Percentiles rank a stretch among this genome's conserved stretches.
phyloP scores from a whole-genome alignment of 2,888 invertebrate species.

The Prenolepis imparis region DNA sequence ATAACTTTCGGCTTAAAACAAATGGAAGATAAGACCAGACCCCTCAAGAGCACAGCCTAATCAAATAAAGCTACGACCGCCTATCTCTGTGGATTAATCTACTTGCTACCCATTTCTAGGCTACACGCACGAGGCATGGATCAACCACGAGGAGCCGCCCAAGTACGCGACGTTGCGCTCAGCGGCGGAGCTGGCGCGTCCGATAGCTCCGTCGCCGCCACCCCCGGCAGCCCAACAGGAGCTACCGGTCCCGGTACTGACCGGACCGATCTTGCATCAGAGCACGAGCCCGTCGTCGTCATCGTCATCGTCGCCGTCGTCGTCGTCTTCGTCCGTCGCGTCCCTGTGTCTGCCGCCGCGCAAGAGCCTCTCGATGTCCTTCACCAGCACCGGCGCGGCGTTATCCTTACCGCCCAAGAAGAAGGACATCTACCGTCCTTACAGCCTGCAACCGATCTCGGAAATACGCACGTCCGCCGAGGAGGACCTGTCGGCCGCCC shows the following conservation, averaged over 20 bases:
- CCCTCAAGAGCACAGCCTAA: background rate
- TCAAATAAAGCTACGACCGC: background rate
- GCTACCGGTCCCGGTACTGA: constrained; percentile 59
- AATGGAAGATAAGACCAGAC: constrained; percentile 2
- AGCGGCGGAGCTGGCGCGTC: constrained; percentile 86
- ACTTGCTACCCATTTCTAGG: constrained; percentile 73
- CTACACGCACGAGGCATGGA: constrained; percentile 84
- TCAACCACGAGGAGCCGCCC: constrained; percentile 86
- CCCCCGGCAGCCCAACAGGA: constrained; percentile 82
- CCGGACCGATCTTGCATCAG: constrained; percentile 49
- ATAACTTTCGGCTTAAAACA: background rate
- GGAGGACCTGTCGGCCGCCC: constrained; percentile 95
- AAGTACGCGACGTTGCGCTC: constrained; percentile 88
- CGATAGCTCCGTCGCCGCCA: constrained; percentile 78
- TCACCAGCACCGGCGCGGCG: constrained; percentile 94
- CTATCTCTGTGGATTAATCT: background rate
- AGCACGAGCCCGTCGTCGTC: constrained; percentile 84
- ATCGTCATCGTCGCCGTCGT: constrained; percentile 75
- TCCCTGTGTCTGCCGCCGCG: constrained; percentile 78
- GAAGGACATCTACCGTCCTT: constrained; percentile 96
- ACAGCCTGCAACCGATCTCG: constrained; percentile 88
- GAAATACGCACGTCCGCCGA: constrained; percentile 90
- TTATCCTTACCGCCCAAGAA: constrained; percentile 95
- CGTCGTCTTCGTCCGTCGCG: constrained; percentile 75
- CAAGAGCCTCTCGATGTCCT: constrained; percentile 93